Base-by-base conservation (phyloP, 2,113 vertebrate species). In the Hipposideros armiger region DNA sequence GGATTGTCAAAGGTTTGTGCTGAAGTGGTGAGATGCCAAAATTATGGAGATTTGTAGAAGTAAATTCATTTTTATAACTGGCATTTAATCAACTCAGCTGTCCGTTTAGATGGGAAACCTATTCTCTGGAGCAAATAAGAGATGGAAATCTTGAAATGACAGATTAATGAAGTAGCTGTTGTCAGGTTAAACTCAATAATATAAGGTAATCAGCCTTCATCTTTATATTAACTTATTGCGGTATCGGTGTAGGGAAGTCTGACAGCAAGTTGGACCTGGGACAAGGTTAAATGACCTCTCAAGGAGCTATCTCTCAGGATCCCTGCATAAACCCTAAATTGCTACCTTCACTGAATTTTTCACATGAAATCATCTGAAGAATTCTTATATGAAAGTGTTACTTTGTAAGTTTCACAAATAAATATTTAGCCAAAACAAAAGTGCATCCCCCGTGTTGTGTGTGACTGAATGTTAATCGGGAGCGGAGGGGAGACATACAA, bases 31-130 rank as follows among this genome's bases (percentile, higher is more conserved):
- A 98, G 93, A 97, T 98, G 98, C 98, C 97, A 97, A 96, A 98
- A 98, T 94, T 97, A 98, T 92, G 97, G 95, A 97, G 97, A 97
- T 95, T 97, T 98, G 81, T 96, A 96, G 95, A 98, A 97, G 96
- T 97, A 98, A 98, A 98, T 99, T 98, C 98, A 98, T 98, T 99
- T 99, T 98, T 98, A 97, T 98, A 99, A 98, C 97, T 98, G 98
- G 96, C 98, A 98, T 98, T 98, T 98, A 99, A 99, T 99, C 98
- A 98, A 96, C 97, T 98, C 97, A 93, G 96, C 98, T 99, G 98
- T 99, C 99, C 98, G 96, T 97, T 98, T 94, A 97, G 96, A 98
- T 98, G 96, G 98, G 96, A 98, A 98, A 98, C 85, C 97, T 98
- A 98, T 98, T 98, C 98, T 98, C 97, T 98, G 87, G 98, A 98